Conservation (phyloP, 2,888 invertebrate genomes). For the Agrochola lychnidis region DNA sequence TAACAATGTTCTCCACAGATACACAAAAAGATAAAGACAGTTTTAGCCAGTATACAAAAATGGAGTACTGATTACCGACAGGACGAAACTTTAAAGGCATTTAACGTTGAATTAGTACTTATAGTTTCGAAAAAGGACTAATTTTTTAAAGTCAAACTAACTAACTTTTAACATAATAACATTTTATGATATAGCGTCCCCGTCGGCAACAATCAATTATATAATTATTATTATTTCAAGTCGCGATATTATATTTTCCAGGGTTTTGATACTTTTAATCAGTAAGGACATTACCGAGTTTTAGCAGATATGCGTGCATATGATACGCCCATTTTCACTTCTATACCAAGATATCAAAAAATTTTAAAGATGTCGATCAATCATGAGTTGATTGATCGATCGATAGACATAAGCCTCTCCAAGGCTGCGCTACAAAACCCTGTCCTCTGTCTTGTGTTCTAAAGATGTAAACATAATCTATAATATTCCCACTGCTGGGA, state of each 20-base stretch:
- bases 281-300: not conserved
- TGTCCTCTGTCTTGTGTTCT: too few relatives aligned
- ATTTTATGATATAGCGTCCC: not conserved
- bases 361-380: too few relatives aligned
- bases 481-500: too few relatives aligned
- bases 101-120: not conserved
- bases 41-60: not conserved
- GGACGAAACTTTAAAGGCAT: not conserved
- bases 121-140: not conserved
- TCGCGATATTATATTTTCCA: not conserved
- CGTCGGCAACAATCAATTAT: not conserved
- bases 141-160: too few relatives aligned
- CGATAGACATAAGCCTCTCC: too few relatives aligned
- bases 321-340: not conserved
- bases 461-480: too few relatives aligned
- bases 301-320: too few relatives aligned
- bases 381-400: too few relatives aligned
- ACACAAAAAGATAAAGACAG: not conserved
- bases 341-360: not conserved
- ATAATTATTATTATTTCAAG: slow-evolving; percentile 23
- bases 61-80: not conserved
- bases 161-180: not conserved
- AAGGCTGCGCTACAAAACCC: too few relatives aligned
- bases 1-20: not conserved
- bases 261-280: not conserved